Percentiles rank a stretch among this genome's conserved stretches.
Conservation (phyloP, 1,140 invertebrate genomes). For the Pseudomyrmex dendroicus region DNA sequence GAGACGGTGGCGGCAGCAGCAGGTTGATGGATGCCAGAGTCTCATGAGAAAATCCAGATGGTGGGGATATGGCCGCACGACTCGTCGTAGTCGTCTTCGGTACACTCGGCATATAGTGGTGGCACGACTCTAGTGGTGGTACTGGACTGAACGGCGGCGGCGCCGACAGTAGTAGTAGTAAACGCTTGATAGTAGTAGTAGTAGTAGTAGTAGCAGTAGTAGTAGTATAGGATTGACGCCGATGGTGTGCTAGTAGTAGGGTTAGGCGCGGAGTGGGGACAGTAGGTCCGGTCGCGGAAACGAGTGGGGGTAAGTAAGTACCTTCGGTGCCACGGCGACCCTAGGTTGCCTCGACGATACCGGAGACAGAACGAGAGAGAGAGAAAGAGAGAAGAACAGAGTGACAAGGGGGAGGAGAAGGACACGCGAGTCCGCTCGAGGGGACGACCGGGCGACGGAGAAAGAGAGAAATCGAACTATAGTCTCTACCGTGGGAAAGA, state of each 20-base stretch:
- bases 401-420: conserved; percentile 4
- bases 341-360: conserved; percentile 71
- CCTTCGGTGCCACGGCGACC: conserved; percentile 70
- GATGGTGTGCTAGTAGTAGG: conserved; percentile 42
- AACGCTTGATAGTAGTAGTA: conserved; percentile 26
- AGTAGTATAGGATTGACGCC: conserved; percentile 37
- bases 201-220: conserved; percentile 9
- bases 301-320: conserved; percentile 72
- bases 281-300: conserved; percentile 56
- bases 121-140: conserved; percentile 28
- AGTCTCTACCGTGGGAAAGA: conserved; percentile 37
- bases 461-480: conserved; percentile 24
- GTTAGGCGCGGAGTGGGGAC: conserved; percentile 25
- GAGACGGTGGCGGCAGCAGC: conserved; percentile 73
- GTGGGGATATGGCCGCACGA: conserved; percentile 64
- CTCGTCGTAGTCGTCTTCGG: conserved; percentile 62
- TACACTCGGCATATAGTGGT: conserved; percentile 29
- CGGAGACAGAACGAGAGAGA: conserved; percentile 64
- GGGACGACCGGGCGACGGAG: conserved; percentile 44
- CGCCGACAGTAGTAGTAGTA: conserved; percentile 37
- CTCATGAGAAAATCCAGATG: conserved; percentile 74
- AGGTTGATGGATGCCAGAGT: conserved; percentile 76
- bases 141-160: conserved; percentile 9
- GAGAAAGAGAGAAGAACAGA: conserved; percentile 15
- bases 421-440: conserved; percentile 30